Evolutionary conservation across 2,888 invertebrate genomes (phyloP).

Genomic region (Labia minor): DNA sequence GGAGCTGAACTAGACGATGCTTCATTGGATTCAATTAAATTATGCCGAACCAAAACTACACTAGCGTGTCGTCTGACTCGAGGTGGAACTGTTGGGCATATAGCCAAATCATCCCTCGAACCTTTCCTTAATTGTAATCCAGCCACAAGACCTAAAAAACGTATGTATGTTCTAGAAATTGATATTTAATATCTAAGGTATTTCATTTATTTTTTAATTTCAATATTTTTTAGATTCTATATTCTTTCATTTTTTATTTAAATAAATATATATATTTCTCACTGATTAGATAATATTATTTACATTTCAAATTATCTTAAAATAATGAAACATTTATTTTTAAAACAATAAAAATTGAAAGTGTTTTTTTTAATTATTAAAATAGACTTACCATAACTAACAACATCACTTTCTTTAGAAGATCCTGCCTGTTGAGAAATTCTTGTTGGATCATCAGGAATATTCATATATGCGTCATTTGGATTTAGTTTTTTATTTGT

Average conservation of each 20-base stretch:
- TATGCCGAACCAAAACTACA: conserved; percentile 27
- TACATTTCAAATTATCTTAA: too few relatives aligned
- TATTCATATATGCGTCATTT: not conserved
- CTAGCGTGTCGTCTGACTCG: conserved; percentile 28
- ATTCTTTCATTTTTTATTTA: too few relatives aligned
- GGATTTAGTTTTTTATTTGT: not conserved
- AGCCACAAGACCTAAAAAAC: conserved; percentile 22
- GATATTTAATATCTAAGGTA: too few relatives aligned
- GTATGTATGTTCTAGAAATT: too few relatives aligned
- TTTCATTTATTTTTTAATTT: too few relatives aligned
- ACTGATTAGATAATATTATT: too few relatives aligned
- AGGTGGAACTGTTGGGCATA: conserved; percentile 26
- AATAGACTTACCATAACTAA: conserved; percentile 22
- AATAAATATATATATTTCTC: too few relatives aligned
- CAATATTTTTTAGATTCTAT: too few relatives aligned
- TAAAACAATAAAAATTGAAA: too few relatives aligned
- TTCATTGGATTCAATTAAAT: conserved; percentile 25
- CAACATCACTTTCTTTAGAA: conserved; percentile 15
- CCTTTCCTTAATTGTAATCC: conserved; percentile 25
- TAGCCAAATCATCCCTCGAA: conserved; percentile 28
- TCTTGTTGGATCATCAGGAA: not conserved
- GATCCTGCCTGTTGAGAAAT: not conserved
- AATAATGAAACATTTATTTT: too few relatives aligned
- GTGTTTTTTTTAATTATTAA: too few relatives aligned
- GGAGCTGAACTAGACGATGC: conserved; percentile 18